Evolutionary conservation across 2,797 vertebrate genomes (phyloP).

Genomic region (Macrochelys suwanniensis): DNA sequence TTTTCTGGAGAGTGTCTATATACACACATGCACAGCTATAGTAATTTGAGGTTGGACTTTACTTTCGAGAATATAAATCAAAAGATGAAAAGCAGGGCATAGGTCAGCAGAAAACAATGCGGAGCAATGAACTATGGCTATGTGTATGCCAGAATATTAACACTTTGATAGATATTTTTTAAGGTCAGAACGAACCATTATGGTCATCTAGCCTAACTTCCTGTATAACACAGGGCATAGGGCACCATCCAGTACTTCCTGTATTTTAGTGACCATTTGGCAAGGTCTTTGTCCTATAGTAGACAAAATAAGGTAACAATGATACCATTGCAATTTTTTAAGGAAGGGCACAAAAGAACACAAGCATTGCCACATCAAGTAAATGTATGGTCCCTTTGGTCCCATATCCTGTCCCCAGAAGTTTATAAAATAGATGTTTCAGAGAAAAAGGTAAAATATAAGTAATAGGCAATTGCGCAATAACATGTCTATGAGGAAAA

Average conservation of each 20-base stretch:
- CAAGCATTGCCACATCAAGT: not conserved
- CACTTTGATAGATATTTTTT: not conserved
- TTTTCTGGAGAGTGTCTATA: not conserved
- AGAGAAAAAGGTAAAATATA: not conserved
- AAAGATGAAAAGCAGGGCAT: not conserved
- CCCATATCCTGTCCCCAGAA: not conserved
- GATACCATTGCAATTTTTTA: not conserved
- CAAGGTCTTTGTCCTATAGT: not conserved
- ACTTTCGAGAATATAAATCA: not conserved
- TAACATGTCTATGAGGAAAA: not conserved
- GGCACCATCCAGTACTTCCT: not conserved
- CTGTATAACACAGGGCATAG: not conserved
- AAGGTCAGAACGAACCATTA: not conserved
- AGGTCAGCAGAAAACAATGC: not conserved
- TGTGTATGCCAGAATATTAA: not conserved
- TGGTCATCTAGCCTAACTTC: not conserved
- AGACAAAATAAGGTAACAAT: not conserved
- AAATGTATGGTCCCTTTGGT: not conserved
- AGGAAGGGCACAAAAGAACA: not conserved
- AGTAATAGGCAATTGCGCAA: conserved; percentile 8
- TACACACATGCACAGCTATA: not conserved
- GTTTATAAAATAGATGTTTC: not conserved
- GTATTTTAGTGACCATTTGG: not conserved
- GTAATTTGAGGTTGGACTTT: not conserved
- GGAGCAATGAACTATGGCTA: not conserved